Evolutionary conservation across 1,140 invertebrate genomes (phyloP).

Genomic region (Piezodorus guildinii): DNA sequence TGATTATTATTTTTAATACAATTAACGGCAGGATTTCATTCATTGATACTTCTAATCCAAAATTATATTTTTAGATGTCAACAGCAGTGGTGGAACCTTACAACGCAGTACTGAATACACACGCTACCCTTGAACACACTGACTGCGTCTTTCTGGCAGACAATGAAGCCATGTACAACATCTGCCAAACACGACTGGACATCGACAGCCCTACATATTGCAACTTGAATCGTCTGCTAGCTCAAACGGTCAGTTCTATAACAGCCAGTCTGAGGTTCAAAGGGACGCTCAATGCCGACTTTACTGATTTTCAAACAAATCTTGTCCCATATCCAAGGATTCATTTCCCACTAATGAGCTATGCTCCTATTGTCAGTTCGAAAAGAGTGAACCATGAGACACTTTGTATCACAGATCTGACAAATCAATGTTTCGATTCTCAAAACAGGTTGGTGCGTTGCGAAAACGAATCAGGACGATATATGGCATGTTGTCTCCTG

Average conservation of each 20-base stretch:
- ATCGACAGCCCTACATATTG: slow-evolving; percentile 48
- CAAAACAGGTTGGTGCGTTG: slow-evolving; percentile 87
- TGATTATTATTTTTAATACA: no score
- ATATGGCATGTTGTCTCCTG: slow-evolving; percentile 69
- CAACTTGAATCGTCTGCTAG: slow-evolving; percentile 45
- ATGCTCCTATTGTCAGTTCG: slow-evolving; percentile 50
- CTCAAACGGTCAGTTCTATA: slow-evolving; percentile 42
- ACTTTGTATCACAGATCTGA: slow-evolving; percentile 49
- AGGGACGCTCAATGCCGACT: slow-evolving; percentile 56
- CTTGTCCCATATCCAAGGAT: slow-evolving; percentile 40
- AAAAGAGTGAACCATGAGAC: slow-evolving; percentile 52
- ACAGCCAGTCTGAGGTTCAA: slow-evolving; percentile 48
- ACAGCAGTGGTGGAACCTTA: slow-evolving; percentile 55
- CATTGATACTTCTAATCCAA: neutral
- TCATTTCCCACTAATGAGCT: slow-evolving; percentile 46
- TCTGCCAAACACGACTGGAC: slow-evolving; percentile 42
- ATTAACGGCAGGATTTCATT: neutral
- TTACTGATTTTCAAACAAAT: slow-evolving; percentile 55
- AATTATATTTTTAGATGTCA: slow-evolving; percentile 29
- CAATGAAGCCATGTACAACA: slow-evolving; percentile 53
- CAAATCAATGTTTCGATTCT: slow-evolving; percentile 41
- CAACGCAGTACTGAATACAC: slow-evolving; percentile 51
- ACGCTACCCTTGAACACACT: slow-evolving; percentile 48
- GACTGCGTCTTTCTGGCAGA: slow-evolving; percentile 52
- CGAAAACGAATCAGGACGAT: slow-evolving; percentile 76